Base-by-base conservation (phyloP, 2,888 invertebrate species). In the Heliothis peltigera region DNA sequence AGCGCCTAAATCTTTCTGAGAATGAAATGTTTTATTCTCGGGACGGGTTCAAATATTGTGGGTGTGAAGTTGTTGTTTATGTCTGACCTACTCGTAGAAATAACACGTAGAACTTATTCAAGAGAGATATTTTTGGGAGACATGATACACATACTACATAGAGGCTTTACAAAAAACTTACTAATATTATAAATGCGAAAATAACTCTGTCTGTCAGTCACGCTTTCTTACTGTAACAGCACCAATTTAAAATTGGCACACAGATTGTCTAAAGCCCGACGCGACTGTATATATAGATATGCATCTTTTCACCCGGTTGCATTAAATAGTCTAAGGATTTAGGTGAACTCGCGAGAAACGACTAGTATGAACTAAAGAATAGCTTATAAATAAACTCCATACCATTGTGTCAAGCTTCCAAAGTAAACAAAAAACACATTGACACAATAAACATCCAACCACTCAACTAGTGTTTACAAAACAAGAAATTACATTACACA, bases 1-100 rank as follows among this genome's bases (percentile, higher is more conserved):
- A 39, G 12, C 49, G 21, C n/a, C 42, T 67, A 65, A 74, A 76
- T 64, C 63, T 65, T 73, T 7, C n/a, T 21, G 25, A 35, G 19
- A 39, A 53, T 28, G 22, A 28, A 46, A 53, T 53, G 21, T 56
- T 57, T 60, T 62, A 55, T 48, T 44, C 17, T 62, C 6, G 28
- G 52, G 22, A 5, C 5, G 39, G 22, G 18, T 1, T 25, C 19
- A 15, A 21, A 54, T 47, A 25, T 35, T 59, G 48, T 55, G 39
- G 18, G 10, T 28, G 12, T 55, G n/a, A 12, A 64, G 28, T 68
- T 74, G 55, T 63, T 70, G 5, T 71, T 58, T 47, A 28, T 54
- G 39, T 55, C 39, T 44, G 10, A 19, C 72, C 66, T 56, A 60
- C 55, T 47, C 48, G 52, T 19, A 0, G 28, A 48, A 8, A 35